Evolutionary conservation across 2,113 vertebrate species (phyloP).

Genomic region (Corythornis vintsioides): DNA sequence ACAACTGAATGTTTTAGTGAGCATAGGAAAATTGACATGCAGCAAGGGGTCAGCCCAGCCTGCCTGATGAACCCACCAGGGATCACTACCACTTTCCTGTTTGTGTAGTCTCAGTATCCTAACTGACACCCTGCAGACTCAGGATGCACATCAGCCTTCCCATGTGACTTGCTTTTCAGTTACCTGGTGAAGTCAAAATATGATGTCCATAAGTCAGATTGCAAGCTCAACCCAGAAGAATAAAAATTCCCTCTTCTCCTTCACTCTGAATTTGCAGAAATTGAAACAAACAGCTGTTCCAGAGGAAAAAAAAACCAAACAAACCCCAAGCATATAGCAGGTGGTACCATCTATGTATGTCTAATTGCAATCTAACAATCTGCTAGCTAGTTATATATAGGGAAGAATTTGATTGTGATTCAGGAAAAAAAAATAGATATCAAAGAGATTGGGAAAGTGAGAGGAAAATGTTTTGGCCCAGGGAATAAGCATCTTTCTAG

Average conservation of each 20-base stretch:
- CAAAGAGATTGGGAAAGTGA: neutral
- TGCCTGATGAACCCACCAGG: neutral
- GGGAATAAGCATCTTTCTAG: neutral
- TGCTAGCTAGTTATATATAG: neutral
- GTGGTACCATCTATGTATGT: conserved; percentile 17
- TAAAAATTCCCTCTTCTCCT: neutral
- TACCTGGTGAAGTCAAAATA: neutral
- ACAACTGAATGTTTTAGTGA: neutral
- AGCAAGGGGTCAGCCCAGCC: neutral
- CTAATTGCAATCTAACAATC: neutral
- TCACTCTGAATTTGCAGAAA: neutral
- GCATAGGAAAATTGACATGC: neutral
- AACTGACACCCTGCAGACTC: neutral
- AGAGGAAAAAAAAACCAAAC: neutral
- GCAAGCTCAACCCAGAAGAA: neutral
- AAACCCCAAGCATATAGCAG: neutral
- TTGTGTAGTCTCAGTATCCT: neutral
- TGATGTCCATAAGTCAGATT: neutral
- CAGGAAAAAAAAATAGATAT: neutral
- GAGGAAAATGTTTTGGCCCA: neutral
- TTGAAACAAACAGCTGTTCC: conserved; percentile 36
- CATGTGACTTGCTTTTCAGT: neutral
- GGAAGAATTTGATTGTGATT: neutral
- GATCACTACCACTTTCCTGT: neutral
- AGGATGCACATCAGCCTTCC: neutral